Evolutionary conservation across 2,888 invertebrate genomes (phyloP), one percentile per base, ranked within the genome.

Genomic region (Folsomia manolachei): DNA sequence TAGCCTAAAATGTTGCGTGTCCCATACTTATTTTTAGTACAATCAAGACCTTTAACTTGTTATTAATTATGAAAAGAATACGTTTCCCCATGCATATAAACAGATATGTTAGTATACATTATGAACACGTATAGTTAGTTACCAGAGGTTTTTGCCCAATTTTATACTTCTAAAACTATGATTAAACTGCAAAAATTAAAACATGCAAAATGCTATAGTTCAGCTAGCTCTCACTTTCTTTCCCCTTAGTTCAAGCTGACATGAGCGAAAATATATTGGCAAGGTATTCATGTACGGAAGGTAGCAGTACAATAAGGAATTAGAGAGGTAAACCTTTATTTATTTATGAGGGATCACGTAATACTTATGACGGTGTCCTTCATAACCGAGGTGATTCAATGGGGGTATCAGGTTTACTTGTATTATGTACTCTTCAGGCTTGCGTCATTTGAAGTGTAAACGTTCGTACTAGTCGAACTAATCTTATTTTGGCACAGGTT

Each of bases 221-320:
- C n/a, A n/a, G n/a, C n/a, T n/a, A 65, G 27, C 56, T 53, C 56
- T 67, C 26, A 52, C 56, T 53, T 67, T 53, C 53, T 67, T 24
- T 26, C 21, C 52, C 2, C 26, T 14, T 39, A 9, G 14, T 39
- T 39, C 39, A 39, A 4, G 39, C n/a, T n/a, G n/a, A n/a, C n/a
- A n/a, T n/a, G n/a, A n/a, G n/a, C n/a, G n/a, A n/a, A n/a, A 39
- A 39, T 14, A 39, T 9, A 39, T 39, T 9, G 14, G 39, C 4
- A 39, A 4, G 39, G 14, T 39, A 39, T 14, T 4, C 14, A 39
- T 39, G 39, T 39, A 39, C 14, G 39, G 4, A 39, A 39, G 14
- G 4, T 39, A 39, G 39, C 14, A n/a, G 39, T 39, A 39, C 14
- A 39, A 39, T 39, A 9, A 39, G 39, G 7, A 39, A 39, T 39